Evolutionary conservation across 35 echinoderm and acorn worm genomes (phyloP).

Genomic region (Anneissia japonica): DNA sequence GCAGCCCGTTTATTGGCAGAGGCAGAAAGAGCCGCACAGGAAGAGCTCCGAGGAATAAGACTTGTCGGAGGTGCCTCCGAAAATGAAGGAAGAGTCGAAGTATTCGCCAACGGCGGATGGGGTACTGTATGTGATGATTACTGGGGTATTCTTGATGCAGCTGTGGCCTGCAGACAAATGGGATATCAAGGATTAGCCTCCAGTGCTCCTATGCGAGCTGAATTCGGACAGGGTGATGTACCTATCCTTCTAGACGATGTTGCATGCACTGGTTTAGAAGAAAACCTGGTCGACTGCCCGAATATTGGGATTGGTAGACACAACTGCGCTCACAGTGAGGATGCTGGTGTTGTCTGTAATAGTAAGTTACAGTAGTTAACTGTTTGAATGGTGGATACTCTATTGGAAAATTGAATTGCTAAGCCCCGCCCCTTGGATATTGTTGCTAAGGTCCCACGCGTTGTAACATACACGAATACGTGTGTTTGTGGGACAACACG

Average conservation of each 20-base stretch:
- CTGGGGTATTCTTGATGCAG: neutral
- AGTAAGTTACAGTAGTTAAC: neutral
- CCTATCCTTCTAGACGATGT: neutral
- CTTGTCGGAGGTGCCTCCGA: neutral
- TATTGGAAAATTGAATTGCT: no score
- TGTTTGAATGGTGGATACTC: no score
- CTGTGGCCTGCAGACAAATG: constrained; percentile 2
- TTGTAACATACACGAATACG: no score
- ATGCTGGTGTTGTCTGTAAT: neutral
- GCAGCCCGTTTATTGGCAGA: neutral
- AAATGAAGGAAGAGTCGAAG: constrained; percentile 3
- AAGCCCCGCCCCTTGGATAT: no score
- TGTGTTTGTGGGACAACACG: no score
- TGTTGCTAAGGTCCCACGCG: no score
- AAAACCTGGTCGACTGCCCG: neutral
- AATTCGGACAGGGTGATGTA: neutral
- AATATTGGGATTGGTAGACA: neutral
- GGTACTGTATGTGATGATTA: constrained; percentile 14
- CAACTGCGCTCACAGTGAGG: constrained; percentile 3
- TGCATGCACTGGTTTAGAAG: neutral
- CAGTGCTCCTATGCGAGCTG: neutral
- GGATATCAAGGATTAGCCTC: neutral
- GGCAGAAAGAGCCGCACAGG: neutral
- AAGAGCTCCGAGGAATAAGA: neutral
- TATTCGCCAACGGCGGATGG: neutral